phyloP scores from a whole-genome alignment of 2,113 vertebrate genomes.

The Lota lota region DNA sequence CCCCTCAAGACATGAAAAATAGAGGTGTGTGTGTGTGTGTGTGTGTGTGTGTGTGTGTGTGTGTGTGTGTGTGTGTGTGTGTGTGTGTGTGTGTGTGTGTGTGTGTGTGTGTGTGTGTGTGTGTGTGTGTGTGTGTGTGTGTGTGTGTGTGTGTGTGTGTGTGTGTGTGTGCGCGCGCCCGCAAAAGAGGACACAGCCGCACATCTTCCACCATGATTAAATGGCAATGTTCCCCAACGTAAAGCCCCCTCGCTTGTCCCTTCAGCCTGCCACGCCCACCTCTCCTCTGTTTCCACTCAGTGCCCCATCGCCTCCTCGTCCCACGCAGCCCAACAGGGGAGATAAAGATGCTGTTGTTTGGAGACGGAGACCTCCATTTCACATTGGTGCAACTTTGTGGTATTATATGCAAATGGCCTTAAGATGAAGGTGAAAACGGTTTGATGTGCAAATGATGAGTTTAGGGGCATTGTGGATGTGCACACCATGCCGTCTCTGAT shows the following conservation, averaged over 20 bases:
- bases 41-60: too few relatives aligned
- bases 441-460: slow-evolving; percentile 72
- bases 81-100: background rate
- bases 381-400: slow-evolving; percentile 65
- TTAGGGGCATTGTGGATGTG: slow-evolving; percentile 54
- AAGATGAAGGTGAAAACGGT: slow-evolving; percentile 49
- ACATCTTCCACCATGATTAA: too few relatives aligned
- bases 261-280: slow-evolving; percentile 4
- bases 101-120: slow-evolving; percentile 1
- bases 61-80: background rate
- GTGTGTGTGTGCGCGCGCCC: too few relatives aligned
- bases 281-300: slow-evolving; percentile 17
- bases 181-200: too few relatives aligned
- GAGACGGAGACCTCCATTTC: slow-evolving; percentile 42
- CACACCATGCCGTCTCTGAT: slow-evolving; percentile 57
- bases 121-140: background rate
- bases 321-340: slow-evolving; percentile 32
- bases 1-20: background rate
- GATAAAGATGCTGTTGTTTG: slow-evolving; percentile 11
- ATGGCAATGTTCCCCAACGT: too few relatives aligned
- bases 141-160: background rate
- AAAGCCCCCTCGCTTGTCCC: background rate
- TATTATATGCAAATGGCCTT: slow-evolving; percentile 65
- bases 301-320: slow-evolving; percentile 14
- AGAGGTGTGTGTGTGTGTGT: too few relatives aligned